Evolutionary conservation across 2,797 vertebrate genomes (phyloP), one percentile per base, ranked within the genome.

Genomic region (Huso huso): DNA sequence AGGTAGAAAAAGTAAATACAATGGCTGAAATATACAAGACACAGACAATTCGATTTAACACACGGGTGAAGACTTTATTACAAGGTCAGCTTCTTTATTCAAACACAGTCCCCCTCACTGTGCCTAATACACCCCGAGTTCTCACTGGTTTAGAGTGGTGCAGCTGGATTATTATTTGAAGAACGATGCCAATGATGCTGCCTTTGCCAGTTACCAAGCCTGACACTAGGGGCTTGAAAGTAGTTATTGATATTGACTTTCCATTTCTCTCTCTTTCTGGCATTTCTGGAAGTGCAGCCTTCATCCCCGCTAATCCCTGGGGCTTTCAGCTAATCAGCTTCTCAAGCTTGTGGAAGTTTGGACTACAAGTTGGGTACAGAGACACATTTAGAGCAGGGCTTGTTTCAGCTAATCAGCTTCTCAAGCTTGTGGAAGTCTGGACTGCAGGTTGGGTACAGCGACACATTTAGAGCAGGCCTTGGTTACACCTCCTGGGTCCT

Each of bases 251-350:
- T 60, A 60, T 70, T 63, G 69, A 62, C 69, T 63, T 51, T 66
- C 61, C 50, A 37, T 37, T 50, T 55, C 55, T 55, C 8, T 55
- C 8, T 62, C 55, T 50, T 23, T 60, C 64, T 67, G 62, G 69
- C 66, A 37, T 63, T 62, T 52, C 50, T 62, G 52, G 53, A 61
- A 70, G 65, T 15, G 52, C 6, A 12, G 61, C 63, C 61, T 65
- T 66, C 53, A 70, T 70, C 69, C 59, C 53, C 48, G 52, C 61
- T 70, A 64, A 70, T 70, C 66, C 61, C 11, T n/a, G 18, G 52
- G 64, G 69, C 66, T 64, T 66, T 70, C 49, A 67, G 53, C 59
- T 61, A 66, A 70, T 70, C 69, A 61, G 23, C 23, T 37, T 37
- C 23, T 3, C 23, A 37, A 37, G 23, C 23, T 37, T 37, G 23